Percentiles rank a stretch among this genome's conserved stretches.
Evolutionary conservation across 2,797 vertebrate species (phyloP).

Genomic region (Lacerta viridis): DNA sequence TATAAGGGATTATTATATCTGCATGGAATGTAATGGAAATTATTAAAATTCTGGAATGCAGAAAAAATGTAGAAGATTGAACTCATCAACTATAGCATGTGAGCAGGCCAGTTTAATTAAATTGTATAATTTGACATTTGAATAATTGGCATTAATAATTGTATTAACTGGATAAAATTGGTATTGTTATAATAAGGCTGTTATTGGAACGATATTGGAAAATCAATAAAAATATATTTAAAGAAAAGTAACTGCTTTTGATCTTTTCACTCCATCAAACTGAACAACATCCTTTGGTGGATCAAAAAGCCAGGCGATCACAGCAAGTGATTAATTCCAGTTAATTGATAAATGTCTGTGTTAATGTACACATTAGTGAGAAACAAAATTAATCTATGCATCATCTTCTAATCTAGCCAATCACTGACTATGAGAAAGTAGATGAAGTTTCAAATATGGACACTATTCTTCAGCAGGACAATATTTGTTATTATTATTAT

Average conservation of each 20-base stretch:
- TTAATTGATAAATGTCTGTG: background rate
- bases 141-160: too few relatives aligned
- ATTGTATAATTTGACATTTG: too few relatives aligned
- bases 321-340: background rate
- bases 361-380: background rate
- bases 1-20: too few relatives aligned
- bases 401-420: background rate
- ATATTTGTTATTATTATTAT: background rate
- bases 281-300: background rate
- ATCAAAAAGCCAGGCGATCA: background rate
- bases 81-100: too few relatives aligned
- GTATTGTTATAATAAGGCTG: too few relatives aligned
- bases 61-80: too few relatives aligned
- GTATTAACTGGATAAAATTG: too few relatives aligned
- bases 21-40: too few relatives aligned
- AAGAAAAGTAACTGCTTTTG: background rate
- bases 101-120: too few relatives aligned
- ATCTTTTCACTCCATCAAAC: background rate
- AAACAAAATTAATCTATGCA: background rate
- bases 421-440: background rate
- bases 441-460: background rate
- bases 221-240: too few relatives aligned
- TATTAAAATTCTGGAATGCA: too few relatives aligned
- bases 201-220: too few relatives aligned
- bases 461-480: background rate